A percentile compares a stretch with the other conserved stretches of the same genome.
These are phyloP conservation scores for Spialia ferax DNA, from an alignment of 2,888 invertebrate species.

Conservation along the genomic window DNA sequence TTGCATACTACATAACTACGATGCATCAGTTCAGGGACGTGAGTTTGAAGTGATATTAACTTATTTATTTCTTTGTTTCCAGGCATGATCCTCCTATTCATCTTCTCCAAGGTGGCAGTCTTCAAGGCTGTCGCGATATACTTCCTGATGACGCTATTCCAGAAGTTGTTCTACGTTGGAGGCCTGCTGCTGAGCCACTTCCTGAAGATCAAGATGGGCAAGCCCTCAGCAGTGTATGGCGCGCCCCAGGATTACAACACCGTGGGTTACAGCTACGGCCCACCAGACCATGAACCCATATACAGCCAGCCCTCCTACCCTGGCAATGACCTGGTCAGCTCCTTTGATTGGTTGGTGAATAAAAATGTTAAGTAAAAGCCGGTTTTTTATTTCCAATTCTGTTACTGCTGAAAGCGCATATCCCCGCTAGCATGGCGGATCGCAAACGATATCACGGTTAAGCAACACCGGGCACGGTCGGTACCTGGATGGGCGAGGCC, in stretches of 20 bases:
- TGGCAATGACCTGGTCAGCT: constrained; percentile 61
- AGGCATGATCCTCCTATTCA: constrained; percentile 69
- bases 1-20: no score
- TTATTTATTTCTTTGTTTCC: constrained; percentile 44
- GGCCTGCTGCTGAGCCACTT: constrained; percentile 70
- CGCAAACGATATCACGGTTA: no score
- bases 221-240: constrained; percentile 59
- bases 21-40: no score
- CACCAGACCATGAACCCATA: constrained; percentile 62
- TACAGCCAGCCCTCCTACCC: constrained; percentile 57
- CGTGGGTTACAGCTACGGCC: constrained; percentile 76
- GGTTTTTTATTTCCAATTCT: neutral
- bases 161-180: constrained; percentile 71
- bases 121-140: constrained; percentile 71
- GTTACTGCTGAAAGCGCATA: no score
- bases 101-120: constrained; percentile 71
- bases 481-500: no score
- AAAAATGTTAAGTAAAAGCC: constrained; percentile 53
- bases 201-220: constrained; percentile 61
- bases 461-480: no score
- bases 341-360: constrained; percentile 67
- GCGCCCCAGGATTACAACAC: constrained; percentile 75
- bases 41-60: neutral
- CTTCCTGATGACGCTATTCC: constrained; percentile 73
- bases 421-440: no score